Evolutionary conservation across 2,797 vertebrate genomes (phyloP).

Genomic region (Karalla daura): DNA sequence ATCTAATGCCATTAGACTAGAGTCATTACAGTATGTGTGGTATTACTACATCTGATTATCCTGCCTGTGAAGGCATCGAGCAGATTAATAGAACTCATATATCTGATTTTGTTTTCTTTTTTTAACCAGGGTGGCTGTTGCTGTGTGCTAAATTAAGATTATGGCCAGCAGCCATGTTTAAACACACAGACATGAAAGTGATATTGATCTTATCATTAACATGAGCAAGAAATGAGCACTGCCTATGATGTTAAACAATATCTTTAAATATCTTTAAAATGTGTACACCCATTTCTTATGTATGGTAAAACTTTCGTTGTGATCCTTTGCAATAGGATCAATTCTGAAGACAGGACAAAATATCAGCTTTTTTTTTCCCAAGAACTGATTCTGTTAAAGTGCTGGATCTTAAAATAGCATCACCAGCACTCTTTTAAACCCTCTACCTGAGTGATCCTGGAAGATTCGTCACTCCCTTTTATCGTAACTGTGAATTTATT

Average conservation of each 20-base stretch:
- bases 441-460: not conserved
- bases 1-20: too few relatives aligned
- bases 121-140: not conserved
- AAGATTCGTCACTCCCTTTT: slow-evolving; percentile 9
- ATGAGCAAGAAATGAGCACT: not conserved
- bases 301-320: too few relatives aligned
- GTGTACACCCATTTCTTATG: too few relatives aligned
- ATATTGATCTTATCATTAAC: not conserved
- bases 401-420: too few relatives aligned
- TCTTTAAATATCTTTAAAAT: not conserved
- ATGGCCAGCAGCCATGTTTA: not conserved
- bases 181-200: not conserved
- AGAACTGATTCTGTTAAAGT: too few relatives aligned
- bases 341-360: slow-evolving; percentile 18
- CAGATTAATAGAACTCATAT: not conserved
- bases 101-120: not conserved
- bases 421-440: not conserved
- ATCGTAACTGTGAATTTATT: slow-evolving; percentile 17
- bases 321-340: too few relatives aligned
- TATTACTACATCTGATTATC: slow-evolving; percentile 12
- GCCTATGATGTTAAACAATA: not conserved
- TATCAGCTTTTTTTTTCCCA: too few relatives aligned
- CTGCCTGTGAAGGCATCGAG: slow-evolving; percentile 9
- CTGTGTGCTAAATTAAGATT: not conserved
- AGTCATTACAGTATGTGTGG: too few relatives aligned